These are phyloP conservation scores for Cephalophus harveyi DNA, from an alignment of 2,113 vertebrate species.

Conservation along the genomic window DNA sequence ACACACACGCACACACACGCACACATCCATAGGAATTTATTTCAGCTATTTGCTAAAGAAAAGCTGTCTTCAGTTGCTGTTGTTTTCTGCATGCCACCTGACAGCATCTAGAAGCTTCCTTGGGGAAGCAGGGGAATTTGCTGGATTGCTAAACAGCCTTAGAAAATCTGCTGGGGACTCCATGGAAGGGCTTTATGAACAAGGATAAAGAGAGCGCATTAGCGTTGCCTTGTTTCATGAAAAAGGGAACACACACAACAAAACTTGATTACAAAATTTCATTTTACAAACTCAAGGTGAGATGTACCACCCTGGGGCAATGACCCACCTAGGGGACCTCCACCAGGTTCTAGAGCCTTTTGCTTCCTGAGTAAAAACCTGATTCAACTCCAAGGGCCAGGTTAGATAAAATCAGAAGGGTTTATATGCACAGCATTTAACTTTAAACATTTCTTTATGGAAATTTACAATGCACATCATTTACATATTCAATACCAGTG, in stretches of 20 bases:
- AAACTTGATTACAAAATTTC: constrained; percentile 72
- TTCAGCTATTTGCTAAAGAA: constrained; percentile 27
- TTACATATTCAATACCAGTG: constrained; percentile 89
- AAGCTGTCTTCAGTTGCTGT: constrained; percentile 5
- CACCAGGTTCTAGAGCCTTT: not conserved
- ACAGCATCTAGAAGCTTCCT: constrained; percentile 47
- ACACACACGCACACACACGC: not conserved
- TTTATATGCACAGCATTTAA: constrained; percentile 80
- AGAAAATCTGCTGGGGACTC: constrained; percentile 39
- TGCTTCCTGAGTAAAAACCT: not conserved
- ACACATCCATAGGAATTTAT: not conserved
- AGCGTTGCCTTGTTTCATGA: constrained; percentile 54
- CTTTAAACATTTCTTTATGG: constrained; percentile 85
- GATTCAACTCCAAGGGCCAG: constrained; percentile 63
- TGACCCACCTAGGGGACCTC: constrained; percentile 31
- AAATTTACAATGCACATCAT: constrained; percentile 85
- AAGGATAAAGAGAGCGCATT: constrained; percentile 53
- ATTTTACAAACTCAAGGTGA: constrained; percentile 75
- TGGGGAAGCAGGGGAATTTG: constrained; percentile 3
- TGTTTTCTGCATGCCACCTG: constrained; percentile 17
- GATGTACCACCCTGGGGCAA: constrained; percentile 54
- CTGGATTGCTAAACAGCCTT: constrained; percentile 44
- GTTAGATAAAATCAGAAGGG: constrained; percentile 78
- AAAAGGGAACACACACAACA: constrained; percentile 49
- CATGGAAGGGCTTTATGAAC: constrained; percentile 39